Conservation (phyloP, 2,113 vertebrate genomes). For the Phalacrocorax aristotelis region DNA sequence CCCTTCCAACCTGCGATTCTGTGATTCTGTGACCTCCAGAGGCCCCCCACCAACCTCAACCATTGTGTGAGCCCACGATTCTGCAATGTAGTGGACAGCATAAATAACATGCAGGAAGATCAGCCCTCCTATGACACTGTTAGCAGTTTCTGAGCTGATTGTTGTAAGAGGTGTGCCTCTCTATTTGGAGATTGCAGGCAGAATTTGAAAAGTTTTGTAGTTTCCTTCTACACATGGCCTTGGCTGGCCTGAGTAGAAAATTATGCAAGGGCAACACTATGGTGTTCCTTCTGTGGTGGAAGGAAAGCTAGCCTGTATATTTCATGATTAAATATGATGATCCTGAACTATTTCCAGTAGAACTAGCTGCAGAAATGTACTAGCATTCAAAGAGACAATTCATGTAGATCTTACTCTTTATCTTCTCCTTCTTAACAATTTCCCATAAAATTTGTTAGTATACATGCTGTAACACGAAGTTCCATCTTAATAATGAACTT, state of each 20-base stretch:
- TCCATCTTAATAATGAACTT: not conserved
- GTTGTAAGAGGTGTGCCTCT: not conserved
- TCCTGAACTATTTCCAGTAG: not conserved
- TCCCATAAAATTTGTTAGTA: not conserved
- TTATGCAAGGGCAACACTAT: not conserved
- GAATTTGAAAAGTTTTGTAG: not conserved
- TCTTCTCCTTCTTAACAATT: not conserved
- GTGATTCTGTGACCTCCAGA: no score
- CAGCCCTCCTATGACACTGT: not conserved
- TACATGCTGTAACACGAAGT: not conserved
- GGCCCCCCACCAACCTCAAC: not conserved
- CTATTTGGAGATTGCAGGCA: not conserved
- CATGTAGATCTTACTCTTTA: not conserved
- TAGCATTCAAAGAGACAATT: not conserved
- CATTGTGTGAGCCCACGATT: not conserved
- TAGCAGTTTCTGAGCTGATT: not conserved
- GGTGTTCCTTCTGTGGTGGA: not conserved
- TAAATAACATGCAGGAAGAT: not conserved
- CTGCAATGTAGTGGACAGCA: not conserved
- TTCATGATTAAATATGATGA: not conserved
- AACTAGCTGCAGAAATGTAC: not conserved
- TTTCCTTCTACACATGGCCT: not conserved
- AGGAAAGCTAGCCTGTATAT: not conserved
- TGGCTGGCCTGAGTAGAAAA: not conserved
- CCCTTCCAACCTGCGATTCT: no score